Evolutionary conservation across 2,113 vertebrate genomes (phyloP), one percentile per base, ranked within the genome.

Genomic region (Cebus imitator): DNA sequence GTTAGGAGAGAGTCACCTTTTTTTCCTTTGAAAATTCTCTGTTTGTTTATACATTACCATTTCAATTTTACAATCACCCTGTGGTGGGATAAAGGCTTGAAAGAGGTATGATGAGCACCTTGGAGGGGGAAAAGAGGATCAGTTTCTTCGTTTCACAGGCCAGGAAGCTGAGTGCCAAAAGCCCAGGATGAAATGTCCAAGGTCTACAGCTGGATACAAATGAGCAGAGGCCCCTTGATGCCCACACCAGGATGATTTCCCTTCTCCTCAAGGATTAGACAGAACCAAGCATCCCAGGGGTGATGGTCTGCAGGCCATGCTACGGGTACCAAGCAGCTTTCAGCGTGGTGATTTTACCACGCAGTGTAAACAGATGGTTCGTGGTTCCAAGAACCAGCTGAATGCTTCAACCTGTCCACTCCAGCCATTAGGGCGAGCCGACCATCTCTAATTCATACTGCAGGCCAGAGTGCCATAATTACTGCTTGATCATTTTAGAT

Each of bases 251-350:
- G 11, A 25, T 79, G 87, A 37, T 76, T 90, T 80, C 66, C 57
- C 43, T 50, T 52, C 57, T 70, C 37, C 73, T 91, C 10, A 11
- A 20, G 27, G n/a, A 35, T 35, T 37, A 66, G 48, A 58, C 35
- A 20, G 88, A 90, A 43, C 45, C 48, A 68, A 90, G 48, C 83
- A 81, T 96, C 96, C 72, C 92, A 85, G 50, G 7, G 55, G 30
- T 96, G 90, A 90, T 68, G 55, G 82, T 75, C 95, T 95, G 90
- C 94, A 94, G 87, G 85, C 90, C 43, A 5, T 13, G 45, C 57
- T 64, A 18, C 32, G 64, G 82, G 57, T 48, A n/a, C 61, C 40
- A 12, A 32, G 58, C 48, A 40, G 52, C 89, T 92, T 72, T 90
- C 45, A 79, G 72, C n/a, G 12, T 11, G 55, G 64, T 85, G 76